A percentile compares a stretch with the other conserved stretches of the same genome.
phyloP scores from a whole-genome alignment of 2,797 vertebrate species.

The Prunella strophiata region DNA sequence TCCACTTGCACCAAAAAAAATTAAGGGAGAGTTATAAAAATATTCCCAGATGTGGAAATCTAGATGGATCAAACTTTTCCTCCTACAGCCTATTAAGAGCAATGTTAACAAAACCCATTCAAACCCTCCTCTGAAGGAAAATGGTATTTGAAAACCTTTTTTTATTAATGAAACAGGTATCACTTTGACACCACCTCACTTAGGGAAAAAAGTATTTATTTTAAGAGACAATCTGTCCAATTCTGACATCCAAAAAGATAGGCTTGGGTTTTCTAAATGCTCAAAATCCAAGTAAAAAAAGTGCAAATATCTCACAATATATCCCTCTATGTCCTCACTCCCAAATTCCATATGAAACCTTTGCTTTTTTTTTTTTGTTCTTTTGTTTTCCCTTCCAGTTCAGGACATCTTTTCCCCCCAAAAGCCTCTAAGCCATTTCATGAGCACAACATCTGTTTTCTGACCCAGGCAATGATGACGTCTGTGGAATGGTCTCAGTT shows the following conservation, averaged over 20 bases:
- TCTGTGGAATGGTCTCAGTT: background rate
- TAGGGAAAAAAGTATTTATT: background rate
- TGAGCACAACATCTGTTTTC: background rate
- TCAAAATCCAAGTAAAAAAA: background rate
- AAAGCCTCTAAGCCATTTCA: slow-evolving; percentile 11
- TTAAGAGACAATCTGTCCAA: background rate
- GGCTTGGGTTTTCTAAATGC: background rate
- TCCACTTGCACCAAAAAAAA: background rate
- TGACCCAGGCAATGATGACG: background rate
- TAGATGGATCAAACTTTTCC: background rate
- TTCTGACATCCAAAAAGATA: background rate
- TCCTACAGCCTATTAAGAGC: background rate
- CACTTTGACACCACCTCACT: background rate
- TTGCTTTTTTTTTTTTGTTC: background rate
- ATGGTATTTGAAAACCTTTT: background rate
- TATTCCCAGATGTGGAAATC: background rate
- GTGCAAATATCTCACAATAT: background rate
- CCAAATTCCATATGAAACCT: background rate
- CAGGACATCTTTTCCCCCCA: background rate
- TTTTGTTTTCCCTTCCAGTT: background rate
- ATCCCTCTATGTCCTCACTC: background rate
- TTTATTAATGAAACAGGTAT: background rate
- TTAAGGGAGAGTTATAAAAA: background rate
- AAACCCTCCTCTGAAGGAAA: background rate
- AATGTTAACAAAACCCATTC: background rate